Evolutionary conservation across 1,140 invertebrate genomes (phyloP), one percentile per base, ranked within the genome.

Genomic region (Danaus melanippus): DNA sequence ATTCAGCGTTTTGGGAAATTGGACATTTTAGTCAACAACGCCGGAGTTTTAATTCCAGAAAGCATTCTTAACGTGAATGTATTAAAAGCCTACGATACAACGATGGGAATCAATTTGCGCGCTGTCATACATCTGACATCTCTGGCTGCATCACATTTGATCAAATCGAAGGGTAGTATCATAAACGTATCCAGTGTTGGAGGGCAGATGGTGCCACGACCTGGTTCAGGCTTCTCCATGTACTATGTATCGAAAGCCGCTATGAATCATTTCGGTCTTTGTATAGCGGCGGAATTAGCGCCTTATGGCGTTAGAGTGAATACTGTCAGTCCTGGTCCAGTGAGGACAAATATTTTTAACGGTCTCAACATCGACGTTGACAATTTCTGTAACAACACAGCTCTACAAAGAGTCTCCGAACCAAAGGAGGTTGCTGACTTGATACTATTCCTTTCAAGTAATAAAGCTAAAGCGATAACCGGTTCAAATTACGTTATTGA

Each of bases 1-100:
- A 41, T 62, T 1, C 46, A 54, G 0, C 42, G 50, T 42, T 62
- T 62, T 21, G 48, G 48, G 2, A 41, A 55, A 45, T 50, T 62
- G 8, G 56, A 62, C 32, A 50, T 62, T 41, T 42, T 62, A 12
- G 51, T 62, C 9, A 62, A 62, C 39, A 62, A 62, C 49, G 60
- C 60, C 21, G 60, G 55, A 2, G 42, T 50, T 1, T 17, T 43
- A 11, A 32, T 42, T 2, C 9, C 47, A 9, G 60, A 40, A 1
- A 58, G 52, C 9, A 15, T 62, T 21, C 39, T 62, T 9, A 5
- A 43, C 0, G 60, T 51, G 0, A 52, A 62, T 21, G 43, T 62
- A 12, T 41, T 62, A 39, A 58, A 52, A 21, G 39, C 60, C 10
- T 62, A 62, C 40, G 60, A 62, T 41, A 40, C 49, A 12, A 49